These are phyloP conservation scores for Hyposmocoma kahamanoa DNA, from an alignment of 1,140 invertebrate genomes.

Conservation along the genomic window DNA sequence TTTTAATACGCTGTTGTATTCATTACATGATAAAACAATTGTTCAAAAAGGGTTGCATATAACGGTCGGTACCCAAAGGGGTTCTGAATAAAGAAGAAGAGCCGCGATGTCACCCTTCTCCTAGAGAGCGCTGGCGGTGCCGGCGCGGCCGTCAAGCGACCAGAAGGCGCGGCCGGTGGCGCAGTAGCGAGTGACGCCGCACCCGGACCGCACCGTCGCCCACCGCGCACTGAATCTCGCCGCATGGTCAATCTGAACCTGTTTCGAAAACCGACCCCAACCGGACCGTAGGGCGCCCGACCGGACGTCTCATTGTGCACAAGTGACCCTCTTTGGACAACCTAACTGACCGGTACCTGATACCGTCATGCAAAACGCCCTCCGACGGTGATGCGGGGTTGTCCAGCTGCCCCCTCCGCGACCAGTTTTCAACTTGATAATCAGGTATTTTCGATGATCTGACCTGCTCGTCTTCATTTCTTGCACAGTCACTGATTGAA, in stretches of 20 bases:
- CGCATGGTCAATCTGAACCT: conserved; percentile 22
- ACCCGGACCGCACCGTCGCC: conserved; percentile 54
- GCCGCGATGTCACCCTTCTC: conserved; percentile 63
- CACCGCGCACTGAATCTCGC: conserved; percentile 38
- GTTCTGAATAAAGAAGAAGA: conserved; percentile 49
- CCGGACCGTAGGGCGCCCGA: conserved; percentile 29
- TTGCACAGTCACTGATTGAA: conserved; percentile 16
- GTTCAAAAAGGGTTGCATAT: conserved; percentile 16
- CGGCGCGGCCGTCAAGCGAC: conserved; percentile 26
- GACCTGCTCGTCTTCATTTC: conserved; percentile 30
- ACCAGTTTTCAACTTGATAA: conserved; percentile 41
- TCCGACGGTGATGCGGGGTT: conserved; percentile 49
- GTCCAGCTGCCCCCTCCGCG: conserved; percentile 37
- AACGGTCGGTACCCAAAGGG: conserved; percentile 42
- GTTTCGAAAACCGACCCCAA: conserved; percentile 31
- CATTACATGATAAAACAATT: too few species aligned
- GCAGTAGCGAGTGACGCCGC: conserved; percentile 52
- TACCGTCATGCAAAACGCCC: conserved; percentile 52
- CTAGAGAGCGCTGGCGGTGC: conserved; percentile 28
- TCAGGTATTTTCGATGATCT: conserved; percentile 53
- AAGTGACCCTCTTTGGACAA: conserved; percentile 53
- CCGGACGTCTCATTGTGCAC: conserved; percentile 49
- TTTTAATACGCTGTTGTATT: too few species aligned
- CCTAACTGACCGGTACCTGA: conserved; percentile 45
- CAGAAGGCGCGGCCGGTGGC: conserved; percentile 24